Evolutionary conservation across 2,797 vertebrate genomes (phyloP), one percentile per base, ranked within the genome.

Genomic region (Eutrigla gurnardus): DNA sequence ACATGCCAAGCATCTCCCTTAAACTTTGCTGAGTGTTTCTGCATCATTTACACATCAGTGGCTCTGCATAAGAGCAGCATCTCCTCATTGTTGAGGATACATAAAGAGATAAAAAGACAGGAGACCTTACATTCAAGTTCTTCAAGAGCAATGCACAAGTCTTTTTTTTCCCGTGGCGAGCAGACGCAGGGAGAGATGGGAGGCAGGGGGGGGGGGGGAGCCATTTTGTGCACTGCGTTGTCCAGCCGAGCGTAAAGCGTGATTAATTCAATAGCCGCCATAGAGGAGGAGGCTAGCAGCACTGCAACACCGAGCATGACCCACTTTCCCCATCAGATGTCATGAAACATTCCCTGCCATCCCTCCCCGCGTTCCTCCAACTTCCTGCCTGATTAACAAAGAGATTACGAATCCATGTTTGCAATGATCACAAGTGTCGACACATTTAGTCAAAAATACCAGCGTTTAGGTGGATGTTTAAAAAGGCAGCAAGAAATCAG

Each of bases 211-310:
- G 54, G 53, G 11, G 71, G 66, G 70, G 81, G 78, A 88, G 92
- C 89, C 93, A 93, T 85, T 95, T 94, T 94, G 93, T 91, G 88
- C 85, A 88, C 89, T 91, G 87, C 84, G 85, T 90, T 55, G 93
- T 92, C 93, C 91, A 88, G 87, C 83, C 90, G 88, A 96, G 96
- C 96, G 71, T 96, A 96, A 97, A 97, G 96, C 95, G 93, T 97
- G 95, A 94, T 95, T 97, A 97, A 97, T 97, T 96, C 96, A 96
- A 96, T 97, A 96, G 95, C 92, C 86, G 93, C 95, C 94, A 94
- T 94, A 92, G 96, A 96, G 95, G 95, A 96, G 93, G 91, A 94
- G 95, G 96, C 95, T 95, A 92, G 93, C 91, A 95, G 96, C 94
- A 71, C 89, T 90, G 95, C 94, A 95, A 93, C 87, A 84, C 84